Evolutionary conservation across 2,888 invertebrate species (phyloP).

Genomic region (Epiblema foenella): DNA sequence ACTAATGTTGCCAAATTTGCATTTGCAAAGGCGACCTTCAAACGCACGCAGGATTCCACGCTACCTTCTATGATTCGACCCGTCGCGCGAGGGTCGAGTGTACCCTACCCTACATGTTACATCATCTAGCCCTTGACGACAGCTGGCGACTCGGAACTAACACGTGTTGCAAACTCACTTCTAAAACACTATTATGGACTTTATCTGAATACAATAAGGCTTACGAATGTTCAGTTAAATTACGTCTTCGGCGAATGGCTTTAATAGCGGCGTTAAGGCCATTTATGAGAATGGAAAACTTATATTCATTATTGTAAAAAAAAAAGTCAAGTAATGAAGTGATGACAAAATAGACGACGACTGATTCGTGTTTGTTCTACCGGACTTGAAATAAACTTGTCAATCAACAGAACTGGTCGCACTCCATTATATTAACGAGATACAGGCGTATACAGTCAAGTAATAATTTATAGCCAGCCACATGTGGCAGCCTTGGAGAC

Average conservation of each 20-base stretch:
- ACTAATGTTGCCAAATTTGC: slow-evolving; percentile 17
- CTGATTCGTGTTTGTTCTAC: neutral
- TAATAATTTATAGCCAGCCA: slow-evolving; percentile 15
- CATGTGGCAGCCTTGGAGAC: slow-evolving; percentile 13
- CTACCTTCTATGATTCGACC: neutral
- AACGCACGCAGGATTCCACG: slow-evolving; percentile 11
- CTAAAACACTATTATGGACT: neutral
- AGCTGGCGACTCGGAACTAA: neutral
- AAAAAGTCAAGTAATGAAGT: neutral
- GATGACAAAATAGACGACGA: slow-evolving; percentile 2
- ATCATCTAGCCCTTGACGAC: slow-evolving; percentile 4
- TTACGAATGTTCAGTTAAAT: neutral
- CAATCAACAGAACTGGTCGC: slow-evolving; percentile 26
- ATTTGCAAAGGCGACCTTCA: slow-evolving; percentile 28
- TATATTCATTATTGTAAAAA: neutral
- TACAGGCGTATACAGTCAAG: slow-evolving; percentile 25
- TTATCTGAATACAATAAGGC: neutral
- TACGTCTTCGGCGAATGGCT: neutral
- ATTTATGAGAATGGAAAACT: neutral
- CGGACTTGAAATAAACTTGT: slow-evolving; percentile 25
- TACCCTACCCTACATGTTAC: neutral
- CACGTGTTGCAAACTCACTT: neutral
- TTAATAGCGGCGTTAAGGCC: neutral
- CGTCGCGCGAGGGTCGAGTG: neutral
- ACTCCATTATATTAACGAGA: slow-evolving; percentile 29